Evolutionary conservation across 2,797 vertebrate species (phyloP), one percentile per base, ranked within the genome.

Genomic region (Vireo griseus): DNA sequence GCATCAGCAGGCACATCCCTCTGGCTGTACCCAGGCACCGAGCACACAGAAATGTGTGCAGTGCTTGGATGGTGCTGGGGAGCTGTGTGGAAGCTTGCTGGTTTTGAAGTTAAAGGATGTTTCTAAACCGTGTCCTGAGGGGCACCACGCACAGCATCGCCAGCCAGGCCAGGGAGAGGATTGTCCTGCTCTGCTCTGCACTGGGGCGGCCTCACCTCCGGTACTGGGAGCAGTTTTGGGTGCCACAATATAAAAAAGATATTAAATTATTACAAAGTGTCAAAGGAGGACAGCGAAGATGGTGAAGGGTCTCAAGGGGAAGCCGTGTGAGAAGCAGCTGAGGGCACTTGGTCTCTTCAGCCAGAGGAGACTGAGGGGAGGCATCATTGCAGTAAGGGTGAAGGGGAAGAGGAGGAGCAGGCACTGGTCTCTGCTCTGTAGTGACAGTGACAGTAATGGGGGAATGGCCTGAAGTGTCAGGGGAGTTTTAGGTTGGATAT

Each of bases 311-410:
- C 28, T 51, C 2, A 3, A 44, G 15, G 12, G 5, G 45, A 75
- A 51, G 37, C 26, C 0, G 0, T 26, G 0, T n/a, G 28, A 39
- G 39, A 5, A 67, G 13, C 0, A 0, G 16, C 20, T 59, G 54
- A 59, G 22, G 8, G 3, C 54, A 59, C 19, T 45, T 52, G 47
- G 24, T 29, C 11, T 76, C 24, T 29, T 68, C 63, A 76, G 63
- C 28, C 24, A 24, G 54, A 45, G 33, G 7, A 66, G 2, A 19
- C 37, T 44, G n/a, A 51, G 31, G 16, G 6, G 13, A 52, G 18
- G 5, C 26, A 6, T 59, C 39, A 28, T 3, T 3, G 5, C 15
- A 22, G 15, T 28, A n/a, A n/a, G n/a, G n/a, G n/a, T n/a, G n/a
- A n/a, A 68, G 16, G 29, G 29, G 33, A 59, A 45, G 16, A 16